Evolutionary conservation across 1,140 invertebrate genomes (phyloP).

Genomic region (Oryzaephilus surinamensis): DNA sequence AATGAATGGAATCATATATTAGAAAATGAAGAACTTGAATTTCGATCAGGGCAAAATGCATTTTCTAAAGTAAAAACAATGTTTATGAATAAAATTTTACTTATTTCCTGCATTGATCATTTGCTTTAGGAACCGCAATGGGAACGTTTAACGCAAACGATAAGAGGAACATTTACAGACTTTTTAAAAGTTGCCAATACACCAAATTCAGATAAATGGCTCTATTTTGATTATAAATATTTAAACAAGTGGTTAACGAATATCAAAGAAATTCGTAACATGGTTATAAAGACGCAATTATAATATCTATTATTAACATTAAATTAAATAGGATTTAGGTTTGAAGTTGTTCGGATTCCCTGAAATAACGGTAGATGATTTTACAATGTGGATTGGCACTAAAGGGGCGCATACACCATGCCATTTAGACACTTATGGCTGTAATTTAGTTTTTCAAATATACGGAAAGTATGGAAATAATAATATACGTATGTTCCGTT

Average conservation of each 20-base stretch:
- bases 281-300: conserved; percentile 41
- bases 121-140: conserved; percentile 60
- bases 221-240: conserved; percentile 81
- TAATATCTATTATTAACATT: conserved; percentile 1
- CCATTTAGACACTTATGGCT: conserved; percentile 90
- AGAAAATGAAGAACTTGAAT: conserved; percentile 35
- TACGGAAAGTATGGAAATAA: conserved; percentile 55
- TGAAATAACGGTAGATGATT: conserved; percentile 53
- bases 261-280: conserved; percentile 48
- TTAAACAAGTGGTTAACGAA: conserved; percentile 56
- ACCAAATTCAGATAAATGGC: conserved; percentile 44
- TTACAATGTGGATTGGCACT: conserved; percentile 85
- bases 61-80: conserved; percentile 32
- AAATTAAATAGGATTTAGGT: conserved; percentile 44
- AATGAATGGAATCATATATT: conserved; percentile 36
- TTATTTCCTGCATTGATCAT: conserved; percentile 17
- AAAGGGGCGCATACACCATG: conserved; percentile 83
- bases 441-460: conserved; percentile 83
- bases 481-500: neutral
- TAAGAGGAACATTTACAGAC: conserved; percentile 47
- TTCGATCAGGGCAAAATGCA: conserved; percentile 37
- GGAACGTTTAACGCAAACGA: conserved; percentile 52
- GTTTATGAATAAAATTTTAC: conserved; percentile 9
- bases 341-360: conserved; percentile 70
- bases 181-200: conserved; percentile 44